These are phyloP conservation scores for Lutjanus erythropterus DNA, from an alignment of 2,113 vertebrate species.

Conservation along the genomic window DNA sequence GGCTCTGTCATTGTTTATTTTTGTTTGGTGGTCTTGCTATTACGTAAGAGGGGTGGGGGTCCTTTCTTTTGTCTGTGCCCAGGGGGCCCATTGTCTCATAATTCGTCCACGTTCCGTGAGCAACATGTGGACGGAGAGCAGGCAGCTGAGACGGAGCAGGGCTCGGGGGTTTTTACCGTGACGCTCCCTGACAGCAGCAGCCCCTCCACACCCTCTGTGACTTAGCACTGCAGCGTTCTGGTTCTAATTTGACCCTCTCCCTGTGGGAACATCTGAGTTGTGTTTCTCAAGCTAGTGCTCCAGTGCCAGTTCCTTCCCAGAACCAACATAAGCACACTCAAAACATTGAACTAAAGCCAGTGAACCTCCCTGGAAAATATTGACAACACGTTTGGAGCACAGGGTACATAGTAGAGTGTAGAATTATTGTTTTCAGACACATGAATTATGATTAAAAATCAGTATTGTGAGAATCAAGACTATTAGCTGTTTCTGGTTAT, in stretches of 20 bases:
- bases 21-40: not conserved
- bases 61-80: not conserved
- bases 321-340: not conserved
- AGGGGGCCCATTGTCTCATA: not conserved
- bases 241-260: constrained; percentile 55
- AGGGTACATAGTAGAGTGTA: not conserved
- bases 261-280: constrained; percentile 20
- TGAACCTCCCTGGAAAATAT: constrained; percentile 1
- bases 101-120: not conserved
- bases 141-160: not conserved
- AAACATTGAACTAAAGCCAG: constrained; percentile 1
- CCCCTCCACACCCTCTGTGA: constrained; percentile 53
- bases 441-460: not conserved
- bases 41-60: not conserved
- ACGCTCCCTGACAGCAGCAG: constrained; percentile 9
- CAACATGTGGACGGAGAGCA: not conserved
- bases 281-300: constrained; percentile 23
- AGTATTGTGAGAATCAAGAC: not conserved
- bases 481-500: not conserved
- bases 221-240: constrained; percentile 46
- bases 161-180: not conserved
- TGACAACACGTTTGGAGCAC: not conserved
- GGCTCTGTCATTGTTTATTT: not conserved
- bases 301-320: constrained; percentile 38
- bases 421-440: not conserved